These are phyloP conservation scores for Himalopsyche kuldschensis DNA, from an alignment of 2,888 invertebrate species.

Conservation along the genomic window DNA sequence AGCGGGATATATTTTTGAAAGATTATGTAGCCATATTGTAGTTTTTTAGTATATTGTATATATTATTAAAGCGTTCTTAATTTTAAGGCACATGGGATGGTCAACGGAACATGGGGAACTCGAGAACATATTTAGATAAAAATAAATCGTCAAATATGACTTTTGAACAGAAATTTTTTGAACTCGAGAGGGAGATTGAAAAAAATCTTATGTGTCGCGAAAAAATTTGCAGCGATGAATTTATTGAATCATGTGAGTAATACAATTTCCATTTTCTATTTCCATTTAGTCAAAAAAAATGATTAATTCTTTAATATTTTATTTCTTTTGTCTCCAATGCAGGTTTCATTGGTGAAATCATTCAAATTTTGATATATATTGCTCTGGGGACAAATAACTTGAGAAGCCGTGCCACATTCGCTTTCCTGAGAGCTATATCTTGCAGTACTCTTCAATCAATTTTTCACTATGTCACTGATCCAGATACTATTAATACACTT, in stretches of 20 bases:
- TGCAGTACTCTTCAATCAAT: conserved; percentile 73
- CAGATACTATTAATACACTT: conserved; percentile 88
- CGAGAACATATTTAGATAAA: conserved; percentile 63
- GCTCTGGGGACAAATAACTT: conserved; percentile 83
- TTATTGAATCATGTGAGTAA: conserved; percentile 63
- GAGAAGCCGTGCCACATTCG: conserved; percentile 77
- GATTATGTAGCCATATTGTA: no score
- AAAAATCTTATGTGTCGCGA: conserved; percentile 78
- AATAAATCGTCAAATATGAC: conserved; percentile 45
- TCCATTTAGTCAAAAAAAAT: background rate
- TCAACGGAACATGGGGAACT: conserved; percentile 57
- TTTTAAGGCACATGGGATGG: background rate
- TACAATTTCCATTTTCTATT: background rate
- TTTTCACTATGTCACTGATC: conserved; percentile 76
- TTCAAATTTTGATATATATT: conserved; percentile 80
- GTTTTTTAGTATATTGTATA: no score
- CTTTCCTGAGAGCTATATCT: conserved; percentile 75
- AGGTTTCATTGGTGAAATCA: conserved; percentile 81
- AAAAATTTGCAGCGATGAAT: conserved; percentile 71
- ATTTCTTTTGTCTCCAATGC: conserved; percentile 42
- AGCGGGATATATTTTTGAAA: no score
- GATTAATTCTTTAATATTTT: background rate
- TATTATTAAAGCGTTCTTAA: no score
- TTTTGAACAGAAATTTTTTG: conserved; percentile 82
- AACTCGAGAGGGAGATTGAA: conserved; percentile 86